Evolutionary conservation across 2,113 vertebrate species (phyloP).

Genomic region (Steatornis caripensis): DNA sequence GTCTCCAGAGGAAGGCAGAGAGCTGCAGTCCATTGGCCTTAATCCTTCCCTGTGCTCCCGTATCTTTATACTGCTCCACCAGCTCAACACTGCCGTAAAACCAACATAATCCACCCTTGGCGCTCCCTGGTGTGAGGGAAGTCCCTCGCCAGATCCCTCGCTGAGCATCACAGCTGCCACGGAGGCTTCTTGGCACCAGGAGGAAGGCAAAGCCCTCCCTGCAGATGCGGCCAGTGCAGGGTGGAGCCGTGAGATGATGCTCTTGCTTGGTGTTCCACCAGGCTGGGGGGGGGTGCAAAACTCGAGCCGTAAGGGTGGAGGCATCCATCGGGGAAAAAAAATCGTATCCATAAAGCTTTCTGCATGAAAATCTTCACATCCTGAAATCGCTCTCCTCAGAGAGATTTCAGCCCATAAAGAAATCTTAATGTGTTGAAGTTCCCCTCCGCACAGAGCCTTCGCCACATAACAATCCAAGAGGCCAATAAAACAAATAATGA

Average conservation of each 20-base stretch:
- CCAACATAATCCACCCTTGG: background rate
- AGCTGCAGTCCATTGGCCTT: conserved; percentile 44
- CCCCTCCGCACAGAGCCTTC: background rate
- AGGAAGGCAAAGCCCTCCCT: background rate
- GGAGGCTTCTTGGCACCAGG: background rate
- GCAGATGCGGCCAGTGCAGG: background rate
- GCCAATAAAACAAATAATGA: conserved; percentile 14
- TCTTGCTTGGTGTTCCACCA: background rate
- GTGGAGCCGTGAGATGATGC: background rate
- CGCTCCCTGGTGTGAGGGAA: background rate
- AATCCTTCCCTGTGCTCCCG: conserved; percentile 26
- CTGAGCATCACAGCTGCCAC: conserved; percentile 16
- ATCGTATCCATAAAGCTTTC: background rate
- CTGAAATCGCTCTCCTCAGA: background rate
- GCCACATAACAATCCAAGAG: background rate
- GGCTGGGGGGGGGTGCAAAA: background rate
- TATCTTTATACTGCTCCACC: background rate
- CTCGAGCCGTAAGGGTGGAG: background rate
- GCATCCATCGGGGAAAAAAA: background rate
- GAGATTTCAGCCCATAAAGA: background rate
- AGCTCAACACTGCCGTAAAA: background rate
- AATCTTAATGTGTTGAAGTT: background rate
- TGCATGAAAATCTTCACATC: background rate
- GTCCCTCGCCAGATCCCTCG: background rate
- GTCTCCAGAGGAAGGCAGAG: background rate